A percentile compares a stretch with the other conserved stretches of the same genome.
Evolutionary conservation across 2,797 vertebrate genomes (phyloP).

Genomic region (Myoxocephalus aenaeus): DNA sequence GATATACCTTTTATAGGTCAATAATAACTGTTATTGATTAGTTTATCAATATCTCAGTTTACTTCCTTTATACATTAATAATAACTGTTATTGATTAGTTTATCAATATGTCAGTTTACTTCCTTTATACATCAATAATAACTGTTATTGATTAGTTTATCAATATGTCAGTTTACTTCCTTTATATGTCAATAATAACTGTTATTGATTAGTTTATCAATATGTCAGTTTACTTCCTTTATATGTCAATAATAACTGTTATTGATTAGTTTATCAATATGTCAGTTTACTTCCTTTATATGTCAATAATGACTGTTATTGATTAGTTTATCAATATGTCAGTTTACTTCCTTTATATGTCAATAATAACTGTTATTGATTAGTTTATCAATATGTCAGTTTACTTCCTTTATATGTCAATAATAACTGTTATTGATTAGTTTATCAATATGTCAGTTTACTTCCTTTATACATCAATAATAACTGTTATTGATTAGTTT

Average conservation of each 20-base stretch:
- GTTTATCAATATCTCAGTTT: neutral
- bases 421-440: neutral
- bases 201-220: neutral
- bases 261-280: neutral
- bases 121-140: too few relatives aligned
- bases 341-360: neutral
- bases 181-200: neutral
- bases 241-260: too few relatives aligned
- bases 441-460: neutral
- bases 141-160: neutral
- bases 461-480: too few relatives aligned
- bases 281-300: neutral
- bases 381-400: neutral
- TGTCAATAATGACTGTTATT: neutral
- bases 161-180: neutral
- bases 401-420: neutral
- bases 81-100: neutral
- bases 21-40: neutral
- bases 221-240: neutral
- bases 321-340: neutral
- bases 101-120: too few relatives aligned
- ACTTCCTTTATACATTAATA: neutral
- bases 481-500: neutral
- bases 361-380: neutral
- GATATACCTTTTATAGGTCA: neutral